A percentile compares a stretch with the other conserved stretches of the same genome.
phyloP scores from a whole-genome alignment of 2,113 vertebrate species.

The Oncorhynchus clarkii region DNA sequence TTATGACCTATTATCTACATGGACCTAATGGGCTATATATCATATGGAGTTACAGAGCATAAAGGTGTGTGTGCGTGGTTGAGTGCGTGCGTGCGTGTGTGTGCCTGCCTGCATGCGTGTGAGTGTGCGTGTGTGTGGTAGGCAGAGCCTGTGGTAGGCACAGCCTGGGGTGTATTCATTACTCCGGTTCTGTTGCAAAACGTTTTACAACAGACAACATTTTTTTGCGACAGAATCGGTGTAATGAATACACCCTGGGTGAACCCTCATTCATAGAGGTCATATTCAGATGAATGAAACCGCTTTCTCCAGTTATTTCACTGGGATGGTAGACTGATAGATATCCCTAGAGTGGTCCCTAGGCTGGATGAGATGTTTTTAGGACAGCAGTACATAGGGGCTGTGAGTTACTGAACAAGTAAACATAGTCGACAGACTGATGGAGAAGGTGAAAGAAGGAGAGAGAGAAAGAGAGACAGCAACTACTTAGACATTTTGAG shows the following conservation, averaged over 20 bases:
- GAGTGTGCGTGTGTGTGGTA: not conserved
- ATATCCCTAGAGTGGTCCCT: slow-evolving; percentile 34
- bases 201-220: too few relatives aligned
- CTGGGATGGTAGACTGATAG: slow-evolving; percentile 34
- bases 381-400: slow-evolving; percentile 39
- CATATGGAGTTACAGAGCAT: slow-evolving; percentile 12
- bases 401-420: slow-evolving; percentile 53
- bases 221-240: too few relatives aligned
- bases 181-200: too few relatives aligned
- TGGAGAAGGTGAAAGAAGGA: too few relatives aligned
- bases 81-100: not conserved
- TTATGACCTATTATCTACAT: slow-evolving; percentile 25
- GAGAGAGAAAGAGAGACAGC: not conserved
- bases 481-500: not conserved
- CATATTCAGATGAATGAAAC: slow-evolving; percentile 7
- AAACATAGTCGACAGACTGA: not conserved
- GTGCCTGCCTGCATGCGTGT: slow-evolving; percentile 3
- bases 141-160: too few relatives aligned
- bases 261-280: slow-evolving; percentile 8
- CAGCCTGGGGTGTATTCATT: too few relatives aligned
- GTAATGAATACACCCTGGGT: not conserved
- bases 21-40: slow-evolving; percentile 41
- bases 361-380: slow-evolving; percentile 43
- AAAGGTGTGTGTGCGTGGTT: not conserved
- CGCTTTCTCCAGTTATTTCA: slow-evolving; percentile 35